Conservation (phyloP, 2,888 invertebrate species). For the Colletes collaris region DNA sequence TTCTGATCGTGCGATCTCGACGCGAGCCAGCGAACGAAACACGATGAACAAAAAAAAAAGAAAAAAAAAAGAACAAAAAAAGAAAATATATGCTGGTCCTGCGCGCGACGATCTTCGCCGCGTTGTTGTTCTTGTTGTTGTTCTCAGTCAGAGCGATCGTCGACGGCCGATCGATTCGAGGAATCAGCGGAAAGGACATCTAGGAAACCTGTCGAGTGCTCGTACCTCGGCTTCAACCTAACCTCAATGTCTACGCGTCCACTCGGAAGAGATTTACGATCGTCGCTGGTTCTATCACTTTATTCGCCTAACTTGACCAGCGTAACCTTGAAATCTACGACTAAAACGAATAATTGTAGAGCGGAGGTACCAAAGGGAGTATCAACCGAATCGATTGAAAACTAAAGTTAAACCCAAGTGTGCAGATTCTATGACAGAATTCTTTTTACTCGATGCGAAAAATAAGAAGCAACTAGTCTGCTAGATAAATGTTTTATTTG, state of each 20-base stretch:
- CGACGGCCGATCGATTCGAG: conserved; percentile 40
- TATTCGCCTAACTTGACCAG: not conserved
- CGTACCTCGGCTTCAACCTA: not conserved
- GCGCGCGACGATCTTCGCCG: conserved; percentile 45
- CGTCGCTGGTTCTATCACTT: no score
- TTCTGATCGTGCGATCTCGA: conserved; percentile 42
- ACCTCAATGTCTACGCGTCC: not conserved
- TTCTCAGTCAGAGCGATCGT: conserved; percentile 62
- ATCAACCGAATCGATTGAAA: no score
- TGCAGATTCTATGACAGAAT: no score
- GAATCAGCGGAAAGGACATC: not conserved
- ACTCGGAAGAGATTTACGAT: no score
- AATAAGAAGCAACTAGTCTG: no score
- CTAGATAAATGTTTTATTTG: no score
- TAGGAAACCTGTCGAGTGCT: not conserved
- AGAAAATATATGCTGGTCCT: conserved; percentile 13
- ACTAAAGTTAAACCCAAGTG: no score
- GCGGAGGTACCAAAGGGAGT: no score
- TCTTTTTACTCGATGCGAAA: no score
- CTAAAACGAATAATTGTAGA: no score
- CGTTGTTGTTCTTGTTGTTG: conserved; percentile 38
- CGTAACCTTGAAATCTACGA: no score
- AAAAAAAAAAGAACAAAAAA: no score
- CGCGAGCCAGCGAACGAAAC: conserved; percentile 38
- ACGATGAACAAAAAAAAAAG: conserved; percentile 21